Percentiles rank a stretch among this genome's conserved stretches.
Evolutionary conservation across 2,797 vertebrate genomes (phyloP).

Genomic region (Tapirus indicus): DNA sequence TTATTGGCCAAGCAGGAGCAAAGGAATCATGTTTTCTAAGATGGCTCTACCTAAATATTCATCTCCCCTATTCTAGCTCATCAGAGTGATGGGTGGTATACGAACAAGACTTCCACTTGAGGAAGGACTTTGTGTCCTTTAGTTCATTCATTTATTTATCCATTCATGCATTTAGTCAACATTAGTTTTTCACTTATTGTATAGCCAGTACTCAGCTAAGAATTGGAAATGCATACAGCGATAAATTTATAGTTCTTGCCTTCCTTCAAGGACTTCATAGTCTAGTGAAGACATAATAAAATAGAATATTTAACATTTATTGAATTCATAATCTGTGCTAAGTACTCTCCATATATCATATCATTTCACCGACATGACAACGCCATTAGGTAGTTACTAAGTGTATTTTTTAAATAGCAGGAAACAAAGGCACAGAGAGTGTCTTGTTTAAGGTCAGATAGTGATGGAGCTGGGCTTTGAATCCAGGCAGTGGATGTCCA

Average conservation of each 20-base stretch:
- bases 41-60: background rate
- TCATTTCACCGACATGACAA: background rate
- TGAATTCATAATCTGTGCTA: background rate
- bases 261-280: conserved; percentile 25
- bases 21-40: background rate
- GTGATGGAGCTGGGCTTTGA: background rate
- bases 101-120: background rate
- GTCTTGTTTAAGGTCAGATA: background rate
- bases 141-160: background rate
- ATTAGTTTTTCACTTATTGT: conserved; percentile 20
- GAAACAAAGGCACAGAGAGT: background rate
- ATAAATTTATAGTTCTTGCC: conserved; percentile 3
- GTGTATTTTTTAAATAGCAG: background rate
- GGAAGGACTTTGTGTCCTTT: background rate
- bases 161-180: background rate
- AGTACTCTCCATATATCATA: conserved; percentile 2
- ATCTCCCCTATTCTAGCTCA: background rate
- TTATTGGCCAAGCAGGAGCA: background rate
- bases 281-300: conserved; percentile 38
- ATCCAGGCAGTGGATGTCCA: background rate
- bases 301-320: conserved; percentile 32
- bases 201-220: background rate
- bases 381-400: background rate
- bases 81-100: background rate
- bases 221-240: background rate